phyloP scores from a whole-genome alignment of 2,797 vertebrate species.

The Menidia menidia region DNA sequence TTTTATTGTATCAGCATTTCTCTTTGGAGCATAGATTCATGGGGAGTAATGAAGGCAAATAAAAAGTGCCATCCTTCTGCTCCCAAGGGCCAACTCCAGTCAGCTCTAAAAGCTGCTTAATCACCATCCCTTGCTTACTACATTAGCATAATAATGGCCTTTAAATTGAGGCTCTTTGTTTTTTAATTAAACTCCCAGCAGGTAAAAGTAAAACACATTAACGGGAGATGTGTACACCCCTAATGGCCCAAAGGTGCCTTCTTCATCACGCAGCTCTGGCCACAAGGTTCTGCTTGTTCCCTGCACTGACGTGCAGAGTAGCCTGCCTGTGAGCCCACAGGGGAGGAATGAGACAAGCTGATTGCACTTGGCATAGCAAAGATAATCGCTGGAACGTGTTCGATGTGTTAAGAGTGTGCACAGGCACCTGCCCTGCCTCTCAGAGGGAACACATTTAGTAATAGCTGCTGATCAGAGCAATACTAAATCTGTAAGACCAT shows the following conservation, averaged over 20 bases:
- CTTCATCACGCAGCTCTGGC: constrained; percentile 80
- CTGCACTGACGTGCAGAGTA: constrained; percentile 48
- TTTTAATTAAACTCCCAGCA: constrained; percentile 99
- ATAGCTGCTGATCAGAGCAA: constrained; percentile 49
- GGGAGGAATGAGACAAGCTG: constrained; percentile 72
- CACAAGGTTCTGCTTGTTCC: constrained; percentile 70
- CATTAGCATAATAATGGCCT: constrained; percentile 99
- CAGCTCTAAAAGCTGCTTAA: constrained; percentile 96
- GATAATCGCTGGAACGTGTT: constrained; percentile 66
- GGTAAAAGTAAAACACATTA: constrained; percentile 99
- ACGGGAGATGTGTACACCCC: constrained; percentile 90
- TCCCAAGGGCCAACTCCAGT: constrained; percentile 93
- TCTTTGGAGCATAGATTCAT: constrained; percentile 95
- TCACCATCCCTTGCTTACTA: constrained; percentile 94
- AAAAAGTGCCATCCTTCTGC: constrained; percentile 89
- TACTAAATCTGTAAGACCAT: constrained; percentile 42
- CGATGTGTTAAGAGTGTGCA: constrained; percentile 45
- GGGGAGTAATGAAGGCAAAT: constrained; percentile 94
- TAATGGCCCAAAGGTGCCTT: constrained; percentile 85
- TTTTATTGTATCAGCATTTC: constrained; percentile 85
- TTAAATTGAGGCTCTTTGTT: constrained; percentile 99
- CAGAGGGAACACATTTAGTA: constrained; percentile 51
- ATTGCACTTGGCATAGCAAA: constrained; percentile 70
- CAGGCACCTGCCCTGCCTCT: constrained; percentile 67
- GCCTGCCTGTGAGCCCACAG: constrained; percentile 58